Base-by-base conservation (phyloP, 2,888 invertebrate species). In the Smittia aterrima region DNA sequence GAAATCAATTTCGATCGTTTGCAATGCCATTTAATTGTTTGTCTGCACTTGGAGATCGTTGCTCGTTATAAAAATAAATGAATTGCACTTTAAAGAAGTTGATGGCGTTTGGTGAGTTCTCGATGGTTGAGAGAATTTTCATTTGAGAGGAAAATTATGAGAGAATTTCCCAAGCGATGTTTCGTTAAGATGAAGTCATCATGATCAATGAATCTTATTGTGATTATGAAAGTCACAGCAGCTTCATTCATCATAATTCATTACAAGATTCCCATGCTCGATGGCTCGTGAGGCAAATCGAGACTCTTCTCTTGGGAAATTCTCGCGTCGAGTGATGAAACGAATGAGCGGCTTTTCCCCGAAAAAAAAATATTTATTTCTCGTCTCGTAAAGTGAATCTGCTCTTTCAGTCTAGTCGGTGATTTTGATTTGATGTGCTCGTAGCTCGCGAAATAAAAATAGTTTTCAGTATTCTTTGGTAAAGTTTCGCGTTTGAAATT, bases 401-500 rank as follows among this genome's bases (percentile, higher is more conserved):
- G 24, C 16, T 24, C 41, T 9, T 16, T 72, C 40, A 72, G 72
- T 72, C 72, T 72, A 24, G 72, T 62, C 72, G 62, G 18, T 72
- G 72, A 72, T 40, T 38, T 62, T 58, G 72, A 58, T 58, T 72
- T 62, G 72, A 25, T 72, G 62, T 62, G 72, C 38, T 47, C 54
- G 72, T 25, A 38, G 53, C 54, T 54, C 54, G 71, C 54, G 32
- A 18, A n/a, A 40, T 41, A 62, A 62, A 72, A 72, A 62, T 62
- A 62, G 58, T 32, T 66, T 32, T 9, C 4, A 7, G 24, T 66
- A 2, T 3, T 20, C 22, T 11, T n/a, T 18, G 66, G 9, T 66
- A 11, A 16, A 25, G 13, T 67, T 40, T 67, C 24, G 38, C 16
- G 47, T 47, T 24, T 32, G 25, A 16, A n/a, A 25, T 22, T 66